Percentiles rank a stretch among this genome's conserved stretches.
Conservation (phyloP, 2,797 vertebrate species). For the Ctenopoma multispine region DNA sequence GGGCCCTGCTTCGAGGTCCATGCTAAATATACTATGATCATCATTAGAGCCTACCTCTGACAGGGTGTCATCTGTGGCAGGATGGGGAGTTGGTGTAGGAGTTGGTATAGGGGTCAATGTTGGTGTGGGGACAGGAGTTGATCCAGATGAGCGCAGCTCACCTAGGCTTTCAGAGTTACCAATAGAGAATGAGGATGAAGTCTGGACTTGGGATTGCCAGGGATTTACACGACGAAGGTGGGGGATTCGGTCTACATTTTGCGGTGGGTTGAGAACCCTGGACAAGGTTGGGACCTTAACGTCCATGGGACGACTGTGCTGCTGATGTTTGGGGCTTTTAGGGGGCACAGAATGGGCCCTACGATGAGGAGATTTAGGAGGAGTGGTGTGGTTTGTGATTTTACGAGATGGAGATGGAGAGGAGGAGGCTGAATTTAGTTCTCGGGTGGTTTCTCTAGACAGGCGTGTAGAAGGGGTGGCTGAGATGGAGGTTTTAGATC, state of each 20-base stretch:
- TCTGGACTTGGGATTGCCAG: slow-evolving; percentile 88
- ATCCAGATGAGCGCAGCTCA: slow-evolving; percentile 65
- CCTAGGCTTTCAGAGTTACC: slow-evolving; percentile 65
- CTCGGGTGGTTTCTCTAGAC: slow-evolving; percentile 80
- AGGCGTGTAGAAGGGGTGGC: slow-evolving; percentile 64
- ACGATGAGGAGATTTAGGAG: slow-evolving; percentile 85
- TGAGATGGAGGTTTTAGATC: slow-evolving; percentile 73
- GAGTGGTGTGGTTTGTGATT: slow-evolving; percentile 62
- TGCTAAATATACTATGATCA: slow-evolving; percentile 78
- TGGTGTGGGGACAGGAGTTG: slow-evolving; percentile 59
- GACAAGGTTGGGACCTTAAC: slow-evolving; percentile 83
- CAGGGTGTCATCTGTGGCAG: slow-evolving; percentile 62
- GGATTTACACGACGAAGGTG: slow-evolving; percentile 89
- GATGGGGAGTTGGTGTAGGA: slow-evolving; percentile 47
- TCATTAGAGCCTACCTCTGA: slow-evolving; percentile 81
- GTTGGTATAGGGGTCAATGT: slow-evolving; percentile 39
- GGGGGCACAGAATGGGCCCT: slow-evolving; percentile 86
- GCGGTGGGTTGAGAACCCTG: slow-evolving; percentile 85
- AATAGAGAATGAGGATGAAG: slow-evolving; percentile 90
- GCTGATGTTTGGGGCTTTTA: slow-evolving; percentile 88
- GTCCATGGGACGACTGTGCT: slow-evolving; percentile 80
- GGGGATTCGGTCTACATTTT: slow-evolving; percentile 90
- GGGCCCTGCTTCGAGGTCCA: slow-evolving; percentile 80
- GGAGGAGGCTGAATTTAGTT: slow-evolving; percentile 78
- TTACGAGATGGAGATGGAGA: slow-evolving; percentile 87